Base-by-base conservation (phyloP, 2,113 vertebrate species). In the Megaceryle maxima region DNA sequence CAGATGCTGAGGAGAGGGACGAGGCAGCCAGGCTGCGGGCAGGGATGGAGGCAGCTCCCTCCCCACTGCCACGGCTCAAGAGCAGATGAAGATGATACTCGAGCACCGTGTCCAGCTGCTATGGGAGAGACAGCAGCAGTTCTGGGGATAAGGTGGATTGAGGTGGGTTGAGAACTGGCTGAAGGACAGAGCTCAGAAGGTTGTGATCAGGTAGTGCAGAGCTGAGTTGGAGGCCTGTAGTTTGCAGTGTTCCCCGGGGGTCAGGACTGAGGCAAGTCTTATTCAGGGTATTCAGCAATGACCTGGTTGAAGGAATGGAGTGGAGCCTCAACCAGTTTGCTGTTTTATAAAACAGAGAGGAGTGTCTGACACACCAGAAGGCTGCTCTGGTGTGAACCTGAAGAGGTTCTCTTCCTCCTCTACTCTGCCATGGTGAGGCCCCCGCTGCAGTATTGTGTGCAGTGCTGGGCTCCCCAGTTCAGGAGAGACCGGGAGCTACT, bases 71-170 rank as follows among this genome's bases (percentile, higher is more conserved):
- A 2, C 2, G 1, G 50, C 82, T 76, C 48, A 10, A 35, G 69
- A 85, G 60, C 48, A 62, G 74, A 22, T 6, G 57, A 56, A 51
- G 43, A 25, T 0, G 28, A 43, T 33, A 69, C 39, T 85, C 69
- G 39, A 24, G 70, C 60, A 83, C 39, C 11, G 1, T 0, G 2
- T 48, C 84, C 10, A 2, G 2, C 55, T 41, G 73, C 51, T 37
- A 6, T 41, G 63, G 46, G 19, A 73, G 75, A 14, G 28, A 31
- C 5, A 7, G 4, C 31, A 7, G 53, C 1, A 0, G 57, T 8
- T 28, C 57, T 19, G 37, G 88, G 50, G 20, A 19, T 1, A 1
- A 66, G 46, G 69, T 26, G 33, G 67, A 13, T 35, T n/a, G 35
- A 33, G 17, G 51, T 26, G 51, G 25, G 51, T 28, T 53, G 25